phyloP scores from a whole-genome alignment of 2,113 vertebrate species.

The Scalopus aquaticus region DNA sequence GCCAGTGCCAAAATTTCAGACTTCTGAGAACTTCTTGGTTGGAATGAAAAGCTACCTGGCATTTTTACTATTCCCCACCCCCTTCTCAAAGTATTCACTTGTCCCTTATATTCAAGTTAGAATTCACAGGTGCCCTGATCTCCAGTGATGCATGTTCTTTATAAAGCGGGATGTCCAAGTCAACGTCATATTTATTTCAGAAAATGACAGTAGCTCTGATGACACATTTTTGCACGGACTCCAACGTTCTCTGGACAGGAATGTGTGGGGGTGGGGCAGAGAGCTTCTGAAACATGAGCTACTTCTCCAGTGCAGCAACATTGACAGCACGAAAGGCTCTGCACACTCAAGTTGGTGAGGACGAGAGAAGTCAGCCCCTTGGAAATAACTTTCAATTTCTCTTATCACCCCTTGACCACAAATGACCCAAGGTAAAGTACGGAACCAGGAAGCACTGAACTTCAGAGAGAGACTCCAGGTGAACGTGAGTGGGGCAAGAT shows the following conservation, averaged over 20 bases:
- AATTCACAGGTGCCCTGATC: not conserved
- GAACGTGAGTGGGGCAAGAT: not conserved
- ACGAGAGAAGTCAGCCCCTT: not conserved
- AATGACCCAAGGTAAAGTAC: not conserved
- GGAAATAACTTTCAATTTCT: not conserved
- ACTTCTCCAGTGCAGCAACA: not conserved
- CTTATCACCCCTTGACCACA: not conserved
- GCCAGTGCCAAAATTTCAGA: not conserved
- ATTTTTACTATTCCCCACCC: not conserved
- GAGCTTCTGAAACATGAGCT: not conserved
- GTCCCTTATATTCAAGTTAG: not conserved
- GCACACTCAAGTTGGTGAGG: not conserved
- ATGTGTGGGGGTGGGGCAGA: accelerated
- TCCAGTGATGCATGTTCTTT: not conserved
- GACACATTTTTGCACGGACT: not conserved
- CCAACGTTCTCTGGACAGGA: not conserved
- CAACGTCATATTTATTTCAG: not conserved
- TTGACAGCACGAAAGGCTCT: not conserved
- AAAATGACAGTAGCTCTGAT: not conserved
- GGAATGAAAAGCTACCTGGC: not conserved
- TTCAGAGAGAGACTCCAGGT: not conserved
- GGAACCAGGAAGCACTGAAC: not conserved
- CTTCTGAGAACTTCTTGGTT: not conserved
- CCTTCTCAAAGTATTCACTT: not conserved
- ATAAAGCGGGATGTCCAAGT: not conserved